A percentile compares a stretch with the other conserved stretches of the same genome.
These are phyloP conservation scores for Jacana jacana DNA, from an alignment of 2,113 vertebrate genomes.

Conservation along the genomic window DNA sequence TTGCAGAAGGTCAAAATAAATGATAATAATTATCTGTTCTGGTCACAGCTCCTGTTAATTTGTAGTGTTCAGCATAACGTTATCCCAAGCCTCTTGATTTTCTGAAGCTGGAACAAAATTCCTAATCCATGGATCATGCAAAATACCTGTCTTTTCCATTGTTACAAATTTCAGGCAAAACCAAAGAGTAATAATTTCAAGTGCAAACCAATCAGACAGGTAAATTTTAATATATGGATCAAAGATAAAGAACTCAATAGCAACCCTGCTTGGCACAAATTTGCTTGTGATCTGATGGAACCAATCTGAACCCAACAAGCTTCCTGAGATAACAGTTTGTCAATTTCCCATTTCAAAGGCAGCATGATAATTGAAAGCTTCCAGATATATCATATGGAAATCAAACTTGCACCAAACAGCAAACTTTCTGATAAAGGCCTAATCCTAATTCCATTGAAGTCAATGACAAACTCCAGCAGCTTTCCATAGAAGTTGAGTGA, in stretches of 20 bases:
- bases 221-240: neutral
- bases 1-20: neutral
- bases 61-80: neutral
- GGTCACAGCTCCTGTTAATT: neutral
- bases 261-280: slow-evolving; percentile 10
- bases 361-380: slow-evolving; percentile 24
- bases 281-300: neutral
- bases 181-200: neutral
- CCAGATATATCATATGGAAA: slow-evolving; percentile 27
- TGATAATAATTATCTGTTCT: neutral
- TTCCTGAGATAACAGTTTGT: slow-evolving; percentile 46
- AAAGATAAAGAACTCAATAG: neutral
- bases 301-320: neutral
- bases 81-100: neutral
- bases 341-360: slow-evolving; percentile 46
- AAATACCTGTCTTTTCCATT: neutral
- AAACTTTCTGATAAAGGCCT: slow-evolving; percentile 42
- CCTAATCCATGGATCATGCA: neutral
- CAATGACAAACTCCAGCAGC: neutral
- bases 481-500: neutral
- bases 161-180: neutral
- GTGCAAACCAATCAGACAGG: neutral
- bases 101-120: neutral
- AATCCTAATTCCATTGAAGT: neutral
- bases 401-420: slow-evolving; percentile 20